Evolutionary conservation across 2,888 invertebrate species (phyloP), one percentile per base, ranked within the genome.

Genomic region (Nineta flava): DNA sequence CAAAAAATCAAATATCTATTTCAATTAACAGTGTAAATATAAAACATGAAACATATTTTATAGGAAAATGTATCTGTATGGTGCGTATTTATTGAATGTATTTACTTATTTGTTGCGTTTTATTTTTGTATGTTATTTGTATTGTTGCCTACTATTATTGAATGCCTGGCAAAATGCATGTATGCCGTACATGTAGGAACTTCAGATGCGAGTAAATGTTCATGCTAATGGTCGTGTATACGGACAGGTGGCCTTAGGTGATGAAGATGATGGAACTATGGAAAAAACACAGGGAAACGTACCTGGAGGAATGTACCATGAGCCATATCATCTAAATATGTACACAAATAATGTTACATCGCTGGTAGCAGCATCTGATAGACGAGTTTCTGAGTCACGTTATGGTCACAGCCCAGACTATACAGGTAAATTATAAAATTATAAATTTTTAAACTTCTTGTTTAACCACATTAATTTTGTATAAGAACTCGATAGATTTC

Each of bases 241-340:
- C 51, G 60, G 59, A 21, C 60, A 61, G 55, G 60, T 62, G 45
- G 57, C 59, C 42, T 52, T 58, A 54, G 61, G 60, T 41, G 61
- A 62, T 17, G 52, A 54, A 42, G 69, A 70, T 50, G 64, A 63
- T 54, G 58, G 57, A 47, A 57, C 60, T 40, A 54, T 60, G 13
- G 34, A 46, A 13, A 46, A 48, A 26, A n/a, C n/a, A 13, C n/a
- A n/a, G 12, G 15, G 15, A 13, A 48, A 13, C 19, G 13, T 40
- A 26, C 26, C 48, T n/a, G 57, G 59, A 6, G 58, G 60, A 5
- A 54, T 61, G 34, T 69, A 67, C 55, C 64, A 65, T 47, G 62
- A 62, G 55, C 63, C 65, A 26, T 61, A 61, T 56, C 58, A 61
- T 43, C 57, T 64, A 15, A 61, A 57, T 51, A 56, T 61, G 48